Evolutionary conservation across 2,113 vertebrate genomes (phyloP).

Genomic region (Dissostichus mawsoni): DNA sequence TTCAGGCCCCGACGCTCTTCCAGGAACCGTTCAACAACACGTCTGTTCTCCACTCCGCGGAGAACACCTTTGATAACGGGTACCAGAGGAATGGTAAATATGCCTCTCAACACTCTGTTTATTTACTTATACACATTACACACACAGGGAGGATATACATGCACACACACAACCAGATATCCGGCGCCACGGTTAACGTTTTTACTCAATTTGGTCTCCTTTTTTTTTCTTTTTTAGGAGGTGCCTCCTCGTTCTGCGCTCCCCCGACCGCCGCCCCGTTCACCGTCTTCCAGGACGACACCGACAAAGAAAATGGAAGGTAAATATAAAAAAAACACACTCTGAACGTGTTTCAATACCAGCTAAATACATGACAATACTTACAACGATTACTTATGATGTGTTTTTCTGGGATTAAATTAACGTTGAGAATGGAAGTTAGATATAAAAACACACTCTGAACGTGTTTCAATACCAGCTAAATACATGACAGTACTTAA

Average conservation of each 20-base stretch:
- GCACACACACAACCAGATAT: too few relatives aligned
- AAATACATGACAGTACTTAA: too few relatives aligned
- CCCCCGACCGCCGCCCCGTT: constrained; percentile 75
- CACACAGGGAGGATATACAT: too few relatives aligned
- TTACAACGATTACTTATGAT: too few relatives aligned
- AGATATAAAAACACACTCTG: too few relatives aligned
- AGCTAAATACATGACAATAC: too few relatives aligned
- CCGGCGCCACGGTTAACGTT: too few relatives aligned
- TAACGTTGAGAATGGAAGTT: too few relatives aligned
- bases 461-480: neutral
- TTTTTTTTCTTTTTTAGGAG: constrained; percentile 20
- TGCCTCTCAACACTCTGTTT: too few relatives aligned
- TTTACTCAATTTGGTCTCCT: neutral
- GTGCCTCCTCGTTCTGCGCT: neutral
- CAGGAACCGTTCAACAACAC: constrained; percentile 68
- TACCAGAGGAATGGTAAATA: constrained; percentile 75
- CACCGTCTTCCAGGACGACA: constrained; percentile 90
- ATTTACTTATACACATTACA: too few relatives aligned
- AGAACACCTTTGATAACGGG: constrained; percentile 64
- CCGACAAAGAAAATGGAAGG: constrained; percentile 84
- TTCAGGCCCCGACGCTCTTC: constrained; percentile 90
- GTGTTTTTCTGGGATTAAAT: too few relatives aligned
- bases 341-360: too few relatives aligned
- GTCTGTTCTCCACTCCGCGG: constrained; percentile 40
- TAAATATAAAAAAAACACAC: constrained; percentile 56